Conservation (phyloP, 2,888 invertebrate species). For the Crematogaster levior region DNA sequence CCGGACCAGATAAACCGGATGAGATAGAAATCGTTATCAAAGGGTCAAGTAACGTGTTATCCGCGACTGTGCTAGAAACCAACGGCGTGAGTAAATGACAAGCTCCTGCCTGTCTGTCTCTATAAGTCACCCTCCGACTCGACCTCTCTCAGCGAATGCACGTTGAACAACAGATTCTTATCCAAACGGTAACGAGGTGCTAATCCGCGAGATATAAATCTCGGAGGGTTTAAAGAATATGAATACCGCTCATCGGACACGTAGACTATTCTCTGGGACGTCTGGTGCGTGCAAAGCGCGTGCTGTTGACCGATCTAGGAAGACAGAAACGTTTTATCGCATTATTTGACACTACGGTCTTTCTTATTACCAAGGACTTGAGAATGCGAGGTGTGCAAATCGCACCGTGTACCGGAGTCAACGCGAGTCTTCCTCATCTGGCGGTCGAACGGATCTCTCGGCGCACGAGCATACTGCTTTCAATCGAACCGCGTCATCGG, state of each 20-base stretch:
- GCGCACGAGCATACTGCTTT: slow-evolving; percentile 69
- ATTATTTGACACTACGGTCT: background rate
- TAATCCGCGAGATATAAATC: background rate
- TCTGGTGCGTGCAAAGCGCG: background rate
- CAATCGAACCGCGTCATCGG: slow-evolving; percentile 78
- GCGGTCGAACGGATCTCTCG: slow-evolving; percentile 37
- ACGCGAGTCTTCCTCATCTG: slow-evolving; percentile 19
- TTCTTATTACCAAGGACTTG: background rate
- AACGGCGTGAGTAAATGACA: slow-evolving; percentile 21
- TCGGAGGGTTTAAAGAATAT: background rate
- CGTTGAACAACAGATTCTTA: background rate
- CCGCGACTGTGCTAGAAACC: background rate
- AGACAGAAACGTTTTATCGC: background rate
- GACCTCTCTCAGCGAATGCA: background rate
- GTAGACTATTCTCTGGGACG: background rate
- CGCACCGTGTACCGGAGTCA: background rate
- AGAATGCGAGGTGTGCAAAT: background rate
- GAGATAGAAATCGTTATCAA: slow-evolving; percentile 26
- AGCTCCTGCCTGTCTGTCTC: background rate
- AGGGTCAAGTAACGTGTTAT: slow-evolving; percentile 20
- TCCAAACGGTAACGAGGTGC: background rate
- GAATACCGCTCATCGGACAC: background rate
- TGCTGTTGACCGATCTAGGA: background rate
- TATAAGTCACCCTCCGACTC: slow-evolving; percentile 15
- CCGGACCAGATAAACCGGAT: background rate